Evolutionary conservation across 2,113 vertebrate genomes (phyloP).

Genomic region (Melanostigma gelatinosum): DNA sequence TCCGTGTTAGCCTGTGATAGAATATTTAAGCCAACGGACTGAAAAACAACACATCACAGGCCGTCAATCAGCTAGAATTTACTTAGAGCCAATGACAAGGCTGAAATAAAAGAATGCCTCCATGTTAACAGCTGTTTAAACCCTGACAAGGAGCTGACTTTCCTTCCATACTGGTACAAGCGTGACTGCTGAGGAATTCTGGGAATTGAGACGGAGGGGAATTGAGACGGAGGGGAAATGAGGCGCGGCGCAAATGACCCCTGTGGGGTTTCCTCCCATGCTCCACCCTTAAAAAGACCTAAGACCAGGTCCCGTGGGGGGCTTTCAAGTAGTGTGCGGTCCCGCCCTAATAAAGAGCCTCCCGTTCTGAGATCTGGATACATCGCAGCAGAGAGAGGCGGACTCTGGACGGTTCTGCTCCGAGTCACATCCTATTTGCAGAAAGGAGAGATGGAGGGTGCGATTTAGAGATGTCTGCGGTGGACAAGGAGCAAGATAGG

Average conservation of each 20-base stretch:
- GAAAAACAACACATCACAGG: conserved; percentile 31
- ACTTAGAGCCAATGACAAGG: background rate
- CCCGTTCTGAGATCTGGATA: conserved; percentile 7
- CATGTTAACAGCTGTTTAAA: conserved; percentile 49
- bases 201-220: conserved; percentile 32
- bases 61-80: conserved; percentile 12
- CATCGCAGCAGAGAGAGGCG: conserved; percentile 16
- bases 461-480: conserved; percentile 13
- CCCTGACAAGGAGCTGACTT: conserved; percentile 15
- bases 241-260: conserved; percentile 36
- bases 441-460: conserved; percentile 8
- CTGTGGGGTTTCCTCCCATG: conserved; percentile 44
- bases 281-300: conserved; percentile 30
- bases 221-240: background rate
- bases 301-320: conserved; percentile 20
- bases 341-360: conserved; percentile 19
- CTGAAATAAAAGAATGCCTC: background rate
- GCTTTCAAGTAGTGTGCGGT: conserved; percentile 17
- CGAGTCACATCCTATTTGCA: conserved; percentile 34
- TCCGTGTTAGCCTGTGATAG: conserved; percentile 29
- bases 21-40: conserved; percentile 44
- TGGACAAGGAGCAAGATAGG: conserved; percentile 26
- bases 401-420: conserved; percentile 29
- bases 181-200: conserved; percentile 55
- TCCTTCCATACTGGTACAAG: background rate